Conservation (phyloP, 2,797 vertebrate species). For the Spinibarbus caldwelli region DNA sequence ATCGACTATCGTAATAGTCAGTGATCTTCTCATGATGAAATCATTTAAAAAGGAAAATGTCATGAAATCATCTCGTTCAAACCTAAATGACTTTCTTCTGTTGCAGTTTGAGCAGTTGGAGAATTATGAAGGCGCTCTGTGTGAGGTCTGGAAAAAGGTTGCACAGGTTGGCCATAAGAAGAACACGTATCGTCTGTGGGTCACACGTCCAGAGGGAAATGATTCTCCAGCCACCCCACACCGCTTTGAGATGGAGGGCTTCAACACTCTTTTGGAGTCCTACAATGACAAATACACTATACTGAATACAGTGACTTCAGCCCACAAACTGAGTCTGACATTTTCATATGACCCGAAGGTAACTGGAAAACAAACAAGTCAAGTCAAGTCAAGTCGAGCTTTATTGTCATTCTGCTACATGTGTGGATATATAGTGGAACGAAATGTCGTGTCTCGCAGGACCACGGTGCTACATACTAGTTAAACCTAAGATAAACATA, state of each 20-base stretch:
- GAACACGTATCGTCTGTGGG: slow-evolving; percentile 83
- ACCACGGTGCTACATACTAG: too few relatives aligned
- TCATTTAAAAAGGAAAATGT: too few relatives aligned
- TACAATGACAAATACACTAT: slow-evolving; percentile 86
- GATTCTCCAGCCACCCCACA: slow-evolving; percentile 65
- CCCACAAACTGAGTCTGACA: slow-evolving; percentile 66
- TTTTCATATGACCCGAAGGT: slow-evolving; percentile 77
- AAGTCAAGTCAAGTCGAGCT: too few relatives aligned
- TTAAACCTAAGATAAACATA: too few relatives aligned
- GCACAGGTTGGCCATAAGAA: slow-evolving; percentile 78
- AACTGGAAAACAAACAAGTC: neutral
- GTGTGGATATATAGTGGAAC: too few relatives aligned
- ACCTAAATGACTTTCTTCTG: too few relatives aligned
- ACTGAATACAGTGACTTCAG: slow-evolving; percentile 82
- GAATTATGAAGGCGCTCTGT: slow-evolving; percentile 75
- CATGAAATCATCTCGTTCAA: too few relatives aligned
- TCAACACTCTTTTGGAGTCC: slow-evolving; percentile 83
- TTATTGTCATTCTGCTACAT: too few relatives aligned
- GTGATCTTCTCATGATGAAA: too few relatives aligned
- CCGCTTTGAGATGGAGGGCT: slow-evolving; percentile 84
- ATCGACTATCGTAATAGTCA: too few relatives aligned
- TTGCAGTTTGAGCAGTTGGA: slow-evolving; percentile 75
- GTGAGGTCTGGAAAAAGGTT: slow-evolving; percentile 82
- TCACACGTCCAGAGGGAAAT: slow-evolving; percentile 71
- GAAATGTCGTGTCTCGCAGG: too few relatives aligned